Evolutionary conservation across 2,888 invertebrate genomes (phyloP).

Genomic region (Crematogaster levior): DNA sequence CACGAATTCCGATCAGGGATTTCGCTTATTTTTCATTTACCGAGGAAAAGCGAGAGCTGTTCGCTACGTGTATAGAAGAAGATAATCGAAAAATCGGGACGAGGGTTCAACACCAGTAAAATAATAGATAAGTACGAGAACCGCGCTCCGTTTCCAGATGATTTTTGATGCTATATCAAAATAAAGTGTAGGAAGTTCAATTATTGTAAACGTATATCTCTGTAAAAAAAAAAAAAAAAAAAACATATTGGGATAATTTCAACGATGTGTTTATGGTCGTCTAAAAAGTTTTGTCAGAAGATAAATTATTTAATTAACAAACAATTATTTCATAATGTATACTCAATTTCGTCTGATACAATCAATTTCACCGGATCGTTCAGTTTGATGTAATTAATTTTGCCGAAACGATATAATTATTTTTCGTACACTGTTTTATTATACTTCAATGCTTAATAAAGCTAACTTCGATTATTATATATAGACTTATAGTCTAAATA

Average conservation of each 20-base stretch:
- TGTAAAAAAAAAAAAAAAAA: neutral
- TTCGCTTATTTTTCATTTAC: slow-evolving; percentile 29
- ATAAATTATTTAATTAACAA: no score
- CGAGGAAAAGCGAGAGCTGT: neutral
- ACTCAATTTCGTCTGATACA: neutral
- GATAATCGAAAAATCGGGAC: neutral
- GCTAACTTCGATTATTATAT: no score
- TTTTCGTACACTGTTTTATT: neutral
- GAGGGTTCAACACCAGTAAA: neutral
- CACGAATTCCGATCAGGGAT: slow-evolving; percentile 54
- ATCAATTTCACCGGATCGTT: neutral
- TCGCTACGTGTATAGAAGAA: neutral
- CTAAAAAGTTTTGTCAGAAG: neutral
- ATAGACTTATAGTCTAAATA: neutral
- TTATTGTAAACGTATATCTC: neutral
- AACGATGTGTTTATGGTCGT: neutral
- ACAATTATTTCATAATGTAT: neutral
- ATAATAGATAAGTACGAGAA: neutral
- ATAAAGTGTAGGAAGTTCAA: neutral
- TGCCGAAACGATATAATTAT: neutral
- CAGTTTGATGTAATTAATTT: neutral
- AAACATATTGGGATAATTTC: neutral
- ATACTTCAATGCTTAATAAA: neutral
- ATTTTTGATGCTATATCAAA: neutral
- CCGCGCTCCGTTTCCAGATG: neutral